A percentile compares a stretch with the other conserved stretches of the same genome.
Conservation (phyloP, 1,140 invertebrate genomes). For the Andricus grossulariae region DNA sequence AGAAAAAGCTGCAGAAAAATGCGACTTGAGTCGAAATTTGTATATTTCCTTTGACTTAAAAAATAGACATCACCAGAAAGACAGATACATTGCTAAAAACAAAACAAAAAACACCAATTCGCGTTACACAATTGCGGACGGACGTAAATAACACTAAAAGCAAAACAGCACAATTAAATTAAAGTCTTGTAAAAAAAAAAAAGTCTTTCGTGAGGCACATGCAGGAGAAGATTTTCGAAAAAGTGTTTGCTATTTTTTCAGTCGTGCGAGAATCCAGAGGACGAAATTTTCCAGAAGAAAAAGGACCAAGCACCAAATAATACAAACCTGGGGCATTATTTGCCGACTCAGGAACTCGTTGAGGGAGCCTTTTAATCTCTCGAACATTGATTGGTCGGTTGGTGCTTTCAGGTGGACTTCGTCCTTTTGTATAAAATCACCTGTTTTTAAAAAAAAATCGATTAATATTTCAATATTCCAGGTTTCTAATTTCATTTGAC, state of each 20-base stretch:
- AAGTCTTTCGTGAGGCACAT: conserved; percentile 26
- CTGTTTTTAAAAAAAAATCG: conserved; percentile 48
- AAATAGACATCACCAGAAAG: too few species aligned
- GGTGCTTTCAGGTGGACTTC: conserved; percentile 69
- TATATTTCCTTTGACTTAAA: too few species aligned
- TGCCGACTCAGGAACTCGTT: conserved; percentile 70
- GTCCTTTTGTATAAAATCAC: conserved; percentile 63
- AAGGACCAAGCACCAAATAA: conserved; percentile 50
- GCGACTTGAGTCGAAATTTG: too few species aligned
- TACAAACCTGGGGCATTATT: conserved; percentile 64
- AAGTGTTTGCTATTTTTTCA: conserved; percentile 44
- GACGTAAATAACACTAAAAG: not conserved
- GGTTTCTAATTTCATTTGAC: too few species aligned
- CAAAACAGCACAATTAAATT: not conserved
- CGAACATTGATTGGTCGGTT: conserved; percentile 69
- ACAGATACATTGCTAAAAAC: too few species aligned
- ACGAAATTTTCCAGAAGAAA: conserved; percentile 49
- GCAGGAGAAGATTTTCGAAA: conserved; percentile 33
- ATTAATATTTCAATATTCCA: conserved; percentile 17
- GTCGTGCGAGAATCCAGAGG: conserved; percentile 49
- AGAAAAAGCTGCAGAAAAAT: too few species aligned
- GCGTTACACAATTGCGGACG: too few species aligned
- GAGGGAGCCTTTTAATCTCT: conserved; percentile 70
- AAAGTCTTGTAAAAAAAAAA: not conserved
- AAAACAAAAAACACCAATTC: too few species aligned